phyloP scores from a whole-genome alignment of 2,797 vertebrate species.

The Lophius americanus region DNA sequence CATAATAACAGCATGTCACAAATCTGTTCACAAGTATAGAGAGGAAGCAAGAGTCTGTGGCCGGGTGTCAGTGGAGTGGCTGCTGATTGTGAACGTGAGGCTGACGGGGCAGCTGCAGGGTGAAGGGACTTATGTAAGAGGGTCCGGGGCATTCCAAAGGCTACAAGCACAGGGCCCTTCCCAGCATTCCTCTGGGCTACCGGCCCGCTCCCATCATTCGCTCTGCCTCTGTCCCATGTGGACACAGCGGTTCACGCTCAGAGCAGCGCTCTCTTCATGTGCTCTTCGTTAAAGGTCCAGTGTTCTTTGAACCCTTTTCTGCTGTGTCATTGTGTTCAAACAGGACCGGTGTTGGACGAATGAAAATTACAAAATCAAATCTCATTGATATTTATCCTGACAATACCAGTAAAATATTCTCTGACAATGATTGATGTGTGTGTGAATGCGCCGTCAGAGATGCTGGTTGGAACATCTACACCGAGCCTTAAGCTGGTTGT shows the following conservation, averaged over 20 bases:
- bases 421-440: too few species aligned
- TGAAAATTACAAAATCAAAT: too few species aligned
- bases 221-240: slow-evolving; percentile 23
- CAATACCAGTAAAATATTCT: too few species aligned
- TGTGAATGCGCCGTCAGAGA: too few species aligned
- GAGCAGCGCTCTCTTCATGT: slow-evolving; percentile 20
- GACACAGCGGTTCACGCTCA: background rate
- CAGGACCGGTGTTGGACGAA: background rate
- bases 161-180: slow-evolving; percentile 55
- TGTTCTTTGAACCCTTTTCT: slow-evolving; percentile 28
- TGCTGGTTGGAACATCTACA: too few species aligned
- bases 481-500: too few species aligned
- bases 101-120: slow-evolving; percentile 12
- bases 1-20: slow-evolving; percentile 39
- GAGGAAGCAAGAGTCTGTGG: slow-evolving; percentile 8
- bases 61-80: slow-evolving; percentile 12
- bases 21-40: background rate
- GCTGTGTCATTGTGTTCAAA: slow-evolving; percentile 1
- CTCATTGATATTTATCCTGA: too few species aligned
- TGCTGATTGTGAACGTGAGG: slow-evolving; percentile 22
- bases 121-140: slow-evolving; percentile 55
- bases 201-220: slow-evolving; percentile 15
- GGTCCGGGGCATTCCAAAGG: slow-evolving; percentile 56
- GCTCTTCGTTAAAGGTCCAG: slow-evolving; percentile 15
- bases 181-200: slow-evolving; percentile 65